Base-by-base conservation (phyloP, 2,113 vertebrate genomes). In the Apodemus speciosus region DNA sequence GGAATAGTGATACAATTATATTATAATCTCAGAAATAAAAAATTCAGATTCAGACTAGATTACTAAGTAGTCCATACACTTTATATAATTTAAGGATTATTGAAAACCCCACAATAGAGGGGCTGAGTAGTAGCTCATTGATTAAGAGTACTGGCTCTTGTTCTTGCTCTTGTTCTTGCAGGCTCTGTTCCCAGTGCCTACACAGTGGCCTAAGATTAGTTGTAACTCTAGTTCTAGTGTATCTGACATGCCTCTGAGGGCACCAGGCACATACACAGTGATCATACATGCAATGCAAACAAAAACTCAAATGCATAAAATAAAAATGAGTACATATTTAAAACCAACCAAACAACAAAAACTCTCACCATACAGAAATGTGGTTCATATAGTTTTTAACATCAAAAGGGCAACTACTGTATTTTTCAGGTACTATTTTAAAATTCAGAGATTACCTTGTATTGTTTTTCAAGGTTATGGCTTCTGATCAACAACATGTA, bases 381-480 rank as follows among this genome's bases (percentile, higher is more conserved):
- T 49, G 66, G 43, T 51, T 83, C 91, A 84, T 18, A 75, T 5
- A 85, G 16, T 40, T 84, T 90, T 88, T 91, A 18, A 60, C 83
- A 85, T 69, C 13, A 58, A 85, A 20, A 51, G 15, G 51, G 69
- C 93, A 94, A 83, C 46, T 83, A 64, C 51, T 95, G 95, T 51
- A 72, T n/a, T 88, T 94, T 94, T 92, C 4, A 71, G 72, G 77
- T 73, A 93, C 80, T 83, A 76, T 18, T 89, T 90, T 46, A 53
- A 87, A 95, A 75, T 35, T 27, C 25, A 81, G 75, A 92, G 71
- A 72, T 30, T 32, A 69, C 23, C 16, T 85, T 72, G 62, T 35
- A 69, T 71, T 83, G 6, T 38, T 83, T 30, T 86, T 40, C 16
- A 76, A 85, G 53, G 18, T 30, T 43, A 80, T 85, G 32, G 51